phyloP scores from a whole-genome alignment of 2,888 invertebrate species.

The Agrilus biguttatus region DNA sequence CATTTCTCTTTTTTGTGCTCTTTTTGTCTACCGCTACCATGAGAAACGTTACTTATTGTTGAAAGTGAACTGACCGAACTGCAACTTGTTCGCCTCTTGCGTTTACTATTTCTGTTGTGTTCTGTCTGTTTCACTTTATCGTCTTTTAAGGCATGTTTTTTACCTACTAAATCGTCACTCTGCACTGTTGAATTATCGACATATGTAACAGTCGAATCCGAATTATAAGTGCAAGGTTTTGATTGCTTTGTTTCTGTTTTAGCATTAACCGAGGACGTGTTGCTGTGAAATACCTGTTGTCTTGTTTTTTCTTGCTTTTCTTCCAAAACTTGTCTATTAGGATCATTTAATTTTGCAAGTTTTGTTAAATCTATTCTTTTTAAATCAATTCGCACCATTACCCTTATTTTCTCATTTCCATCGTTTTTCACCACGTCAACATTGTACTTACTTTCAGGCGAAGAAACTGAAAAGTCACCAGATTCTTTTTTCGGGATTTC shows the following conservation, averaged over 20 bases:
- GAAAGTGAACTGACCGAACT: slow-evolving; percentile 29
- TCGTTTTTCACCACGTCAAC: too few species aligned
- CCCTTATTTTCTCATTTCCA: slow-evolving; percentile 6
- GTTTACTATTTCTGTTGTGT: slow-evolving; percentile 15
- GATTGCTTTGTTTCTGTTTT: too few species aligned
- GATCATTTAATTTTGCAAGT: too few species aligned
- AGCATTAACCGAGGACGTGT: too few species aligned
- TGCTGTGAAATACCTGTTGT: too few species aligned
- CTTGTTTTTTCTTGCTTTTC: too few species aligned
- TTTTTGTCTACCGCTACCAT: slow-evolving; percentile 15
- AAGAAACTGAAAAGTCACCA: slow-evolving; percentile 2
- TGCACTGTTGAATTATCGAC: slow-evolving; percentile 5
- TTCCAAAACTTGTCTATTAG: too few species aligned
- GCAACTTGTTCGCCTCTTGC: slow-evolving; percentile 28
- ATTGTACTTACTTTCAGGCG: slow-evolving; percentile 9
- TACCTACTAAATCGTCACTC: slow-evolving; percentile 9
- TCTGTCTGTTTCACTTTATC: slow-evolving; percentile 11
- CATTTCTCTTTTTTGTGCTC: slow-evolving; percentile 19
- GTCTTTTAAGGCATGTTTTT: slow-evolving; percentile 10
- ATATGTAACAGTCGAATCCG: background rate
- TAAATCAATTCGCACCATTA: slow-evolving; percentile 17
- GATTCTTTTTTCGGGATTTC: slow-evolving; percentile 10
- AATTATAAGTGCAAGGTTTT: too few species aligned
- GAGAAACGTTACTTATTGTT: slow-evolving; percentile 26
- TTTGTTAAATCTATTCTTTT: slow-evolving; percentile 31